Conservation (phyloP, 92 coral and sea anemone genomes). For the Parazoanthus atlanticus region DNA sequence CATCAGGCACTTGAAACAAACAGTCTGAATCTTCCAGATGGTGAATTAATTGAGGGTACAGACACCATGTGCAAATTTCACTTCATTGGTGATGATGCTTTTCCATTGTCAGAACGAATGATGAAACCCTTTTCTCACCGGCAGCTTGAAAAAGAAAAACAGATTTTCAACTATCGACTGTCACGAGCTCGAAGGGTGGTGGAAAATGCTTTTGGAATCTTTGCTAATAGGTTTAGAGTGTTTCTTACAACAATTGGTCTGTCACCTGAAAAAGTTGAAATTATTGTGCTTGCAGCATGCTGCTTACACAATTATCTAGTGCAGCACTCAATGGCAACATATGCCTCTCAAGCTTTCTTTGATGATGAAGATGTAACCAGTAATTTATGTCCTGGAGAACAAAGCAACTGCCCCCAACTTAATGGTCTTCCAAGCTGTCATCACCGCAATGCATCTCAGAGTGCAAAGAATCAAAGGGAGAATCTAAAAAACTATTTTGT, state of each 20-base stretch:
- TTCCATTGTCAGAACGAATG: conserved; percentile 31
- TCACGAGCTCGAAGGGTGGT: conserved; percentile 41
- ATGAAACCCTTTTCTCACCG: conserved; percentile 43
- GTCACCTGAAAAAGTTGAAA: conserved; percentile 41
- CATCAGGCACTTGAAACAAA: conserved; percentile 41
- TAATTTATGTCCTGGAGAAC: too few species aligned
- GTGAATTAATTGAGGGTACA: neutral
- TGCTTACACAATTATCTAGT: conserved; percentile 46
- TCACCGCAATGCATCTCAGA: conserved; percentile 51
- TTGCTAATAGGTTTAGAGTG: conserved; percentile 44
- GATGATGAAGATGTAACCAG: too few species aligned
- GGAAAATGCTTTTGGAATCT: conserved; percentile 29
- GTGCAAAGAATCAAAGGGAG: conserved; percentile 58
- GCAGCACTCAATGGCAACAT: conserved; percentile 54
- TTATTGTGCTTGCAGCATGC: conserved; percentile 38
- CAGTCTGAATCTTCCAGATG: conserved; percentile 30
- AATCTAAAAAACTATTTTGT: conserved; percentile 53
- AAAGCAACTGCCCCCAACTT: conserved; percentile 44
- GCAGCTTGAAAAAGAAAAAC: conserved; percentile 40
- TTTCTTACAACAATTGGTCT: conserved; percentile 41
- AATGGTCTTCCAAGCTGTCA: conserved; percentile 33
- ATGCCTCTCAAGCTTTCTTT: neutral
- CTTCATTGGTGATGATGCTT: conserved; percentile 45
- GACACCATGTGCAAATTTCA: conserved; percentile 23
- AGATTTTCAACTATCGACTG: conserved; percentile 38